Conservation (phyloP, 2,113 vertebrate genomes). For the Pogona vitticeps region DNA sequence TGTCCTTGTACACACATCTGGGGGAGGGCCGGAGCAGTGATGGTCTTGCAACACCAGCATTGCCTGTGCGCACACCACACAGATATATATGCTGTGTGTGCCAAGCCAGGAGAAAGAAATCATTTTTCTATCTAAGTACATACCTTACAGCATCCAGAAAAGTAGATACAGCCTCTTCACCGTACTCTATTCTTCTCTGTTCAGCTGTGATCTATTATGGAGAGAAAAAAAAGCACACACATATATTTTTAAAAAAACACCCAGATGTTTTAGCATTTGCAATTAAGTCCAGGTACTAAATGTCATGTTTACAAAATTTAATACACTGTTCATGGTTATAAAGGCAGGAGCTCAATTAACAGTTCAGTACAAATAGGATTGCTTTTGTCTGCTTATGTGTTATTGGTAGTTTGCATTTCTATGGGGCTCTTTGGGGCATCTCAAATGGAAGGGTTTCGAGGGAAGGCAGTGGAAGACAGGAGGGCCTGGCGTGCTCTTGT, state of each 20-base stretch:
- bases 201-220: neutral
- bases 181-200: neutral
- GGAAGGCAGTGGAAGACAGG: too few species aligned
- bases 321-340: neutral
- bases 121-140: neutral
- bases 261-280: neutral
- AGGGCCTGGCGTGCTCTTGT: too few species aligned
- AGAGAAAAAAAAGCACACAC: neutral
- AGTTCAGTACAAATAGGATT: neutral
- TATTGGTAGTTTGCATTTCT: too few species aligned
- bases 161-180: neutral
- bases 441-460: too few species aligned
- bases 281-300: neutral
- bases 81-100: too few species aligned
- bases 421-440: neutral
- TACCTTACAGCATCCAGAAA: constrained; percentile 1
- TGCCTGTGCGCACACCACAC: too few species aligned
- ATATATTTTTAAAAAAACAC: neutral
- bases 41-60: too few species aligned
- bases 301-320: neutral
- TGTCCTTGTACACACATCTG: too few species aligned
- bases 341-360: neutral
- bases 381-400: neutral
- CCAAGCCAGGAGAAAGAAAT: too few species aligned
- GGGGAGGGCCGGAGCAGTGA: too few species aligned